Conservation (phyloP, 2,797 vertebrate genomes). For the Hozukius guyotensis region DNA sequence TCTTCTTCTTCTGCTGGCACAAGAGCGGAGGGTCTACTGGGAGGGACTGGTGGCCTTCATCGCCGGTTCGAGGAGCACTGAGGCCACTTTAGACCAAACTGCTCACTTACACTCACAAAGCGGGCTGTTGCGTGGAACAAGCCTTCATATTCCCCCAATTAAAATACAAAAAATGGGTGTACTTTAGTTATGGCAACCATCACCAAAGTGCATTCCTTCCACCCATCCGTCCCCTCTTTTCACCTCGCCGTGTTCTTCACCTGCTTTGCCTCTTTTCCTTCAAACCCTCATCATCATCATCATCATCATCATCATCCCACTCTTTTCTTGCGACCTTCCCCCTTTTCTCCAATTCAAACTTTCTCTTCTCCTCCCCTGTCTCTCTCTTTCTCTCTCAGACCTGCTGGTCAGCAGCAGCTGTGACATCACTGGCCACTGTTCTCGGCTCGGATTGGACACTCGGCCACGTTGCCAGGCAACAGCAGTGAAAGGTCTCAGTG, state of each 20-base stretch:
- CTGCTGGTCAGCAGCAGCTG: conserved; percentile 84
- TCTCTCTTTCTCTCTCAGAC: conserved; percentile 64
- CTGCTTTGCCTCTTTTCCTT: conserved; percentile 21
- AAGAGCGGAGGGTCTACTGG: conserved; percentile 26
- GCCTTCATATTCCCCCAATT: neutral
- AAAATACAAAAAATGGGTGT: conserved; percentile 21
- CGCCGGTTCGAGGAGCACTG: conserved; percentile 5
- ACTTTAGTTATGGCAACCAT: neutral
- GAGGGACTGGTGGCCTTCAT: conserved; percentile 33
- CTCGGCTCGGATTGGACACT: conserved; percentile 85
- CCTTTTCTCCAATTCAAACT: conserved; percentile 68
- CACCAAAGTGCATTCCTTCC: neutral
- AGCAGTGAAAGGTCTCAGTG: conserved; percentile 86
- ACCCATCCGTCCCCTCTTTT: conserved; percentile 1
- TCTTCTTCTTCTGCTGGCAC: conserved; percentile 20
- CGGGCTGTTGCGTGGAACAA: neutral
- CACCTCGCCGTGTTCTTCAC: conserved; percentile 29
- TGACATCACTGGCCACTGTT: conserved; percentile 88
- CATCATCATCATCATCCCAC: conserved; percentile 45
- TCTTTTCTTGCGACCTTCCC: conserved; percentile 39
- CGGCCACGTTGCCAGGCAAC: conserved; percentile 87
- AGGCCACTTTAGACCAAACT: conserved; percentile 38
- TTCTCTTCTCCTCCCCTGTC: conserved; percentile 50
- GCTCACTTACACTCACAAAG: conserved; percentile 18
- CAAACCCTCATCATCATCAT: conserved; percentile 33